A percentile compares a stretch with the other conserved stretches of the same genome.
phyloP scores from a whole-genome alignment of 2,888 invertebrate species.

The Melinaea marsaeus region DNA sequence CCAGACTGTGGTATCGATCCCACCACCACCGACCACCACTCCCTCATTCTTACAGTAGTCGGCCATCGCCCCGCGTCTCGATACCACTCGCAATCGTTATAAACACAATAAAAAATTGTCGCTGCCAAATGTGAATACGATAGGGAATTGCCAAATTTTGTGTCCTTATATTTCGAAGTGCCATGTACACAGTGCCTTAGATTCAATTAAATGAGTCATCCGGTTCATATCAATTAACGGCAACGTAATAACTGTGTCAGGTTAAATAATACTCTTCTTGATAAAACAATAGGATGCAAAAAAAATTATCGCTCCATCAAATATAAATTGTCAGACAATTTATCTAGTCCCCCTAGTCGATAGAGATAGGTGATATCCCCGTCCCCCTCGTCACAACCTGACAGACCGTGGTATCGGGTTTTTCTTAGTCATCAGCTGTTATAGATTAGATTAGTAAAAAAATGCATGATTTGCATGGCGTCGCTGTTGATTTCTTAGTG shows the following conservation, averaged over 20 bases:
- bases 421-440: slow-evolving; percentile 65
- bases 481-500: slow-evolving; percentile 43
- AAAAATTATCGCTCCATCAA: slow-evolving; percentile 67
- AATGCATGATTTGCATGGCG: slow-evolving; percentile 27
- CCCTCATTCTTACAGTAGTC: slow-evolving; percentile 63
- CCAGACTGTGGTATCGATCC: slow-evolving; percentile 71
- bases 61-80: slow-evolving; percentile 69
- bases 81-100: slow-evolving; percentile 47
- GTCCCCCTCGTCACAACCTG: slow-evolving; percentile 64
- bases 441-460: slow-evolving; percentile 33
- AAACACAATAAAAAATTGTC: slow-evolving; percentile 40
- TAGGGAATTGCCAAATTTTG: slow-evolving; percentile 26
- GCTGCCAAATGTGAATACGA: slow-evolving; percentile 23
- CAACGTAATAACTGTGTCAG: too few relatives aligned
- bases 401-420: slow-evolving; percentile 61
- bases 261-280: slow-evolving; percentile 15
- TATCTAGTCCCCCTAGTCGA: slow-evolving; percentile 65
- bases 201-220: slow-evolving; percentile 49
- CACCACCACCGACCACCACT: slow-evolving; percentile 68
- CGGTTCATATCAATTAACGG: too few relatives aligned
- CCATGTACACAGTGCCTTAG: slow-evolving; percentile 8
- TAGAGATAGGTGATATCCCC: slow-evolving; percentile 44
- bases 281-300: slow-evolving; percentile 53
- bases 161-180: neutral
- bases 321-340: slow-evolving; percentile 68